Evolutionary conservation across 2,888 invertebrate genomes (phyloP).

Genomic region (Pilophorus perplexus): DNA sequence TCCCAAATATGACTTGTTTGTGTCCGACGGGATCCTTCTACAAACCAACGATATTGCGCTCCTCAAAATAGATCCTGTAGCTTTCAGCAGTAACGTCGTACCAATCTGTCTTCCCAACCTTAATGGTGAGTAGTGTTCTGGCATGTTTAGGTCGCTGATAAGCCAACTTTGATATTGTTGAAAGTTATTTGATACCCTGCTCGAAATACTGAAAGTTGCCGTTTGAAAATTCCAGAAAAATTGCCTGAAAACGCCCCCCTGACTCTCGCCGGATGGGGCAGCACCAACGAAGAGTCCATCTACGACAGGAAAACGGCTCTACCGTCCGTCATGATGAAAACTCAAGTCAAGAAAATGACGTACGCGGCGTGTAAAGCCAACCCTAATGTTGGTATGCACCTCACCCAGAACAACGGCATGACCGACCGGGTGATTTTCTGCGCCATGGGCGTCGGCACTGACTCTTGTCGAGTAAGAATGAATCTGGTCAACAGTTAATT

Average conservation of each 20-base stretch:
- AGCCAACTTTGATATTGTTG: too few relatives aligned
- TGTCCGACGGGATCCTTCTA: constrained; percentile 14
- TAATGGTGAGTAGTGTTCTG: constrained; percentile 2
- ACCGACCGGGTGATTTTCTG: constrained; percentile 5
- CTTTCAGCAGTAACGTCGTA: not conserved
- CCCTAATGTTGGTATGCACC: not conserved
- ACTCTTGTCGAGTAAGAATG: constrained; percentile 26
- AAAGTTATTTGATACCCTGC: too few relatives aligned
- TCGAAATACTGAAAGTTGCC: too few relatives aligned
- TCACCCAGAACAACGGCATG: not conserved
- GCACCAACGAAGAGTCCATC: constrained; percentile 10
- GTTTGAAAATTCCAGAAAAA: not conserved
- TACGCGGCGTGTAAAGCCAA: constrained; percentile 1
- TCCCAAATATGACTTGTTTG: constrained; percentile 21
- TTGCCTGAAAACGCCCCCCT: not conserved
- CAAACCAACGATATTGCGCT: constrained; percentile 26
- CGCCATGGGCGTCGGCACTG: constrained; percentile 8
- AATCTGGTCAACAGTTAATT: not conserved
- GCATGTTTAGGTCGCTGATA: not conserved
- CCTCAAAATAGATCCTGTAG: not conserved
- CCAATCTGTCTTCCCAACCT: constrained; percentile 18
- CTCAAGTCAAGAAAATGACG: constrained; percentile 1
- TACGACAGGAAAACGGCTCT: not conserved
- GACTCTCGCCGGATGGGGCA: constrained; percentile 28
- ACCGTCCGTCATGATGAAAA: constrained; percentile 23